Conservation (phyloP, 1,140 invertebrate species). For the Ceratosolen fusciceps region DNA sequence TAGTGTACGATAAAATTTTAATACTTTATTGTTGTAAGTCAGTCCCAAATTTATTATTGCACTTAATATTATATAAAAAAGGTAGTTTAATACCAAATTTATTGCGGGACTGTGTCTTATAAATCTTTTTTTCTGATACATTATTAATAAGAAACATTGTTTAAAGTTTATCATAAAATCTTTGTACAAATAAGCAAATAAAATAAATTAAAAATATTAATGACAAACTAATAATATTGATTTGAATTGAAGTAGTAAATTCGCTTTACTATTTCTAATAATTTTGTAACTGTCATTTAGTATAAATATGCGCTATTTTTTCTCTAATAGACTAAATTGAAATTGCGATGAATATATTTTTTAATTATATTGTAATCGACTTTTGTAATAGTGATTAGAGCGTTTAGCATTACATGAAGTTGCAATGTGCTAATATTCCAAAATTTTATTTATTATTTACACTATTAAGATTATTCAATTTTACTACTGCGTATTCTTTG, state of each 20-base stretch:
- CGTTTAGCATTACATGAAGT: constrained; percentile 7
- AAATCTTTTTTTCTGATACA: constrained; percentile 36
- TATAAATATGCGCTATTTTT: constrained; percentile 47
- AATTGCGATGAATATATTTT: constrained; percentile 54
- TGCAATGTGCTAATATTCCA: constrained; percentile 41
- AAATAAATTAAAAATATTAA: constrained; percentile 47
- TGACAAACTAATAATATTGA: constrained; percentile 46
- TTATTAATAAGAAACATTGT: constrained; percentile 36
- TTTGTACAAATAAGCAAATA: constrained; percentile 50
- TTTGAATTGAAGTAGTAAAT: constrained; percentile 43
- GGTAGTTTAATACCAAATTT: constrained; percentile 36
- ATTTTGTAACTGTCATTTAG: constrained; percentile 47
- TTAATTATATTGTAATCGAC: constrained; percentile 50
- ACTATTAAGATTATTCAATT: constrained; percentile 29
- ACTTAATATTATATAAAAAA: constrained; percentile 11
- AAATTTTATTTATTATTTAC: constrained; percentile 39
- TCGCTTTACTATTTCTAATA: constrained; percentile 48
- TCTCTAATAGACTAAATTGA: constrained; percentile 54
- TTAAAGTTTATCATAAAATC: constrained; percentile 43
- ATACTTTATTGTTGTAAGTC: constrained; percentile 40
- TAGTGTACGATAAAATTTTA: too few relatives aligned
- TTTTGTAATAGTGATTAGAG: constrained; percentile 47
- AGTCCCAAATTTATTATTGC: constrained; percentile 36
- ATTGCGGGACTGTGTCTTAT: constrained; percentile 51
- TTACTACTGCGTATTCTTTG: constrained; percentile 31